Evolutionary conservation across 2,888 invertebrate species (phyloP).

Genomic region (Gnatocerus cornutus): DNA sequence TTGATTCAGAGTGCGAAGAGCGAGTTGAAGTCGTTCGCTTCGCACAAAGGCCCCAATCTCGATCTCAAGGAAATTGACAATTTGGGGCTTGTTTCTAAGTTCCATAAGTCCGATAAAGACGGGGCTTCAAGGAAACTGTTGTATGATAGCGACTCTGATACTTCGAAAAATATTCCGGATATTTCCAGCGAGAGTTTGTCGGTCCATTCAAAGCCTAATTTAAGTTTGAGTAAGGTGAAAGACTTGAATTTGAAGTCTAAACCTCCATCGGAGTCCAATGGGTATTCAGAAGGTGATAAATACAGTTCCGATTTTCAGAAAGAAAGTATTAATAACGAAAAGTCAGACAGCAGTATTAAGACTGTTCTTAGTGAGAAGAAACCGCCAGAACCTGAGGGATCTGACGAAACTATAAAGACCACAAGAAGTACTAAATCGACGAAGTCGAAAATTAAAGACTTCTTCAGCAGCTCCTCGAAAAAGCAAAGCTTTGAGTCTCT

Average conservation of each 20-base stretch:
- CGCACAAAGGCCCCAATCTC: conserved; percentile 62
- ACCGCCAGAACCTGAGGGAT: neutral
- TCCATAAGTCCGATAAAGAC: neutral
- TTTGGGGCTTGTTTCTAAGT: conserved; percentile 56
- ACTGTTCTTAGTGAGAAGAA: conserved; percentile 8
- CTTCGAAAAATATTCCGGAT: conserved; percentile 70
- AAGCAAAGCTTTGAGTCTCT: conserved; percentile 6
- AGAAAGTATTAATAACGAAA: conserved; percentile 12
- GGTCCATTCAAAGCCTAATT: conserved; percentile 37
- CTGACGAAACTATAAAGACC: neutral
- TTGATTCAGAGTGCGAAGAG: conserved; percentile 30
- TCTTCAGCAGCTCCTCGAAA: neutral
- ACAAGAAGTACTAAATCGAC: neutral
- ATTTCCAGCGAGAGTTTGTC: conserved; percentile 66
- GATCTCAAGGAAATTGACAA: conserved; percentile 61
- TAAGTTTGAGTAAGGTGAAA: conserved; percentile 53
- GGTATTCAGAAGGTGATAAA: conserved; percentile 13
- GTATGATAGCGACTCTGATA: conserved; percentile 67
- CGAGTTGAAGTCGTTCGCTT: conserved; percentile 60
- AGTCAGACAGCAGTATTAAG: conserved; percentile 4
- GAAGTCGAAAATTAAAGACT: neutral
- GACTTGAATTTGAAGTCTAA: conserved; percentile 48
- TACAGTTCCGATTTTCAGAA: conserved; percentile 46
- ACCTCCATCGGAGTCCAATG: neutral
- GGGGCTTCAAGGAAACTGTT: conserved; percentile 16